phyloP scores from a whole-genome alignment of 2,888 invertebrate species.

The Andrena hattorfiana region DNA sequence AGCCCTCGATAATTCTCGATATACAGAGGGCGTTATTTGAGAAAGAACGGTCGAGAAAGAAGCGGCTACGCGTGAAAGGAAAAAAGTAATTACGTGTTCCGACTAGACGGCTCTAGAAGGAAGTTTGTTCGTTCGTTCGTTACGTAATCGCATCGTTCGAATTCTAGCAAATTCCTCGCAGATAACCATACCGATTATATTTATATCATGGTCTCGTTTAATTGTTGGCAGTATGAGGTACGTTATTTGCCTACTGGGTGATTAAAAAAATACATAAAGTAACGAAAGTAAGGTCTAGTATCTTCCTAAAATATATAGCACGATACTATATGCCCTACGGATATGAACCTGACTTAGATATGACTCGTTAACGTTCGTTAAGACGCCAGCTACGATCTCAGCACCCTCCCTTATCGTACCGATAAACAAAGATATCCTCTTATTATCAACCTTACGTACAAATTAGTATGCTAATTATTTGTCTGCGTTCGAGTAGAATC shows the following conservation, averaged over 20 bases:
- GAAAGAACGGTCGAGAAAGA: neutral
- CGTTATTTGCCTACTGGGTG: slow-evolving; percentile 59
- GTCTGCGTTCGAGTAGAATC: slow-evolving; percentile 81
- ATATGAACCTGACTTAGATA: slow-evolving; percentile 71
- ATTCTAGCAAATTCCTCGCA: slow-evolving; percentile 56
- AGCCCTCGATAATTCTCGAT: neutral
- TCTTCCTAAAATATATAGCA: slow-evolving; percentile 61
- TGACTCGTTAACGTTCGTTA: slow-evolving; percentile 63
- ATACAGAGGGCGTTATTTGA: neutral
- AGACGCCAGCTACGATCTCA: slow-evolving; percentile 61
- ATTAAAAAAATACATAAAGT: slow-evolving; percentile 69
- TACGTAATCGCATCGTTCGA: slow-evolving; percentile 6
- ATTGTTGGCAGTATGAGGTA: slow-evolving; percentile 63
- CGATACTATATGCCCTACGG: slow-evolving; percentile 64
- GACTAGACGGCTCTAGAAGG: neutral
- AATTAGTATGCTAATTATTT: slow-evolving; percentile 83
- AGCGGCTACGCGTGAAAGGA: neutral
- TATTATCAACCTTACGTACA: slow-evolving; percentile 68
- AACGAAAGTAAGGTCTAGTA: slow-evolving; percentile 57
- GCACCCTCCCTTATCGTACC: slow-evolving; percentile 51
- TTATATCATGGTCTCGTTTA: slow-evolving; percentile 58
- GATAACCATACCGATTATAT: slow-evolving; percentile 54
- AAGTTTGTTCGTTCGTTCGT: neutral
- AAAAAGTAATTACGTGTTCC: neutral
- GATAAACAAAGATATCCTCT: slow-evolving; percentile 67